A percentile compares a stretch with the other conserved stretches of the same genome.
Conservation (phyloP, 2,888 invertebrate genomes). For the Parnassius orleans region DNA sequence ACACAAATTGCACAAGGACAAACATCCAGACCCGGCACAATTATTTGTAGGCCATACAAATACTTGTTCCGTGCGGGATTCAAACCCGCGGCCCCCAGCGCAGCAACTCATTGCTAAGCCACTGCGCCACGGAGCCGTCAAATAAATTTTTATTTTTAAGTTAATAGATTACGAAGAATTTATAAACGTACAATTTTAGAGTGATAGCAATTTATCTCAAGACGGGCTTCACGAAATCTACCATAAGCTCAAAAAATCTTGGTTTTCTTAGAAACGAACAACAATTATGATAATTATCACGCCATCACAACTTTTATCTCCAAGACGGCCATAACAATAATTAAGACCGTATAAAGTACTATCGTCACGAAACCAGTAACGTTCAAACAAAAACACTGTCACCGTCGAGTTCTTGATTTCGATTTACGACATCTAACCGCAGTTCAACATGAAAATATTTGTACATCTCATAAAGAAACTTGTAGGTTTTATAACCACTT, state of each 20-base stretch:
- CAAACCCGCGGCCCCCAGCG: too few relatives aligned
- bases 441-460: conserved; percentile 38
- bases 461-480: conserved; percentile 23
- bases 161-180: not conserved
- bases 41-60: too few relatives aligned
- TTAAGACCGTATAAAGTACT: conserved; percentile 70
- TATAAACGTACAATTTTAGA: not conserved
- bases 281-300: conserved; percentile 73
- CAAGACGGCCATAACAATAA: conserved; percentile 64
- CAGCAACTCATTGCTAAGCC: too few relatives aligned
- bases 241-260: conserved; percentile 39
- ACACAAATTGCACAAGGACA: too few relatives aligned
- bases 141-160: too few relatives aligned
- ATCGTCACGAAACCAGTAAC: conserved; percentile 69
- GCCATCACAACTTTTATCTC: conserved; percentile 55
- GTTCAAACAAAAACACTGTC: conserved; percentile 70
- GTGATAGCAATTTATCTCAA: conserved; percentile 1
- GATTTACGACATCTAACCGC: conserved; percentile 55
- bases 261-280: conserved; percentile 55
- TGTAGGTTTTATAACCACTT: conserved; percentile 15
- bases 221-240: conserved; percentile 35
- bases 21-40: too few relatives aligned
- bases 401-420: conserved; percentile 59
- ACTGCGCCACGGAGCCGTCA: too few relatives aligned
- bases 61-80: too few relatives aligned